Conservation (phyloP, 2,797 vertebrate species). For the Perdix hodgsoniae region DNA sequence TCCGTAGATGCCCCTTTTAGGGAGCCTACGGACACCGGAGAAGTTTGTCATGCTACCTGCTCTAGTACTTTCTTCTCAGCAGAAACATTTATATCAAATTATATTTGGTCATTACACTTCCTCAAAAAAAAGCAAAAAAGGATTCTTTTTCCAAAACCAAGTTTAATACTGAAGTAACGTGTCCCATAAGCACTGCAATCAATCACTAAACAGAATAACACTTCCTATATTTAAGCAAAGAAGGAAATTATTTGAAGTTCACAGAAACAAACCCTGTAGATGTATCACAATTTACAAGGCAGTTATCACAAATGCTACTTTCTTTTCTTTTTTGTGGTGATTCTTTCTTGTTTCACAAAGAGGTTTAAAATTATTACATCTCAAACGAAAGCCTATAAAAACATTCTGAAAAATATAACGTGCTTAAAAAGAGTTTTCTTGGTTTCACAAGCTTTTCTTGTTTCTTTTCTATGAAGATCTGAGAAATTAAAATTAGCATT, state of each 20-base stretch:
- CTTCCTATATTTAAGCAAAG: neutral
- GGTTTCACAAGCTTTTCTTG: constrained; percentile 87
- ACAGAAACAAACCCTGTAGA: constrained; percentile 68
- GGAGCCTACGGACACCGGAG: neutral
- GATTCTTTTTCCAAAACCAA: neutral
- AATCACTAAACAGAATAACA: neutral
- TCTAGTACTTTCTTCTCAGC: neutral
- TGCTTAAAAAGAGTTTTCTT: constrained; percentile 82
- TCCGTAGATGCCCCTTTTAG: neutral
- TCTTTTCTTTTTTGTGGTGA: constrained; percentile 84
- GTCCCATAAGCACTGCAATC: neutral
- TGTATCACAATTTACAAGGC: constrained; percentile 60
- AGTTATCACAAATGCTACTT: constrained; percentile 82
- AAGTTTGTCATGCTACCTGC: neutral
- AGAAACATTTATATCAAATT: neutral
- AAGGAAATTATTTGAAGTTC: constrained; percentile 68
- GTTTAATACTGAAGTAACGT: neutral
- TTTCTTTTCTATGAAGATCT: constrained; percentile 82
- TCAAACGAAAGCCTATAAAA: constrained; percentile 81
- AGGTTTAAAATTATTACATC: constrained; percentile 70
- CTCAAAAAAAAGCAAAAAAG: neutral
- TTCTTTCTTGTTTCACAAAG: constrained; percentile 78
- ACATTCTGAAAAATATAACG: constrained; percentile 78
- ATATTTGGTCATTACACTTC: neutral
- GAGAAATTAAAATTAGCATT: constrained; percentile 86